phyloP scores from a whole-genome alignment of 1,140 invertebrate species.

The Caerostris extrusa region DNA sequence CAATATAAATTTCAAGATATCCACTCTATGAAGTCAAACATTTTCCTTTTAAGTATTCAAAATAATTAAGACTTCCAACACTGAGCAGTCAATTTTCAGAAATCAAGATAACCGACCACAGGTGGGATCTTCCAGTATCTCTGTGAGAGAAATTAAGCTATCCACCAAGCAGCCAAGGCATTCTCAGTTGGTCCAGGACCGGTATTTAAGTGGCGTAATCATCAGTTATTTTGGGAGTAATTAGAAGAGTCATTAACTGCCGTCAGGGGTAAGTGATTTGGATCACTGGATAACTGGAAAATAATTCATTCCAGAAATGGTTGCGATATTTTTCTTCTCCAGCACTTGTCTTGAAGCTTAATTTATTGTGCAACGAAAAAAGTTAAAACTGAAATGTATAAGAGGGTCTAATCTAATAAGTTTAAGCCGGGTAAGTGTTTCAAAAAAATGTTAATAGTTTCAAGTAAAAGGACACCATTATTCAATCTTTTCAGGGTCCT shows the following conservation, averaged over 20 bases:
- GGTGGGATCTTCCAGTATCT: constrained; percentile 21
- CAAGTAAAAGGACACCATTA: too few relatives aligned
- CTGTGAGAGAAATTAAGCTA: constrained; percentile 14
- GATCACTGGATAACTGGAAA: constrained; percentile 27
- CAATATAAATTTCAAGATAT: background rate
- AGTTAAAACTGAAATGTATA: too few relatives aligned
- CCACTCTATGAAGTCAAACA: background rate
- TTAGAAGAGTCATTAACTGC: constrained; percentile 21
- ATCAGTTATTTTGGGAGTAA: constrained; percentile 39
- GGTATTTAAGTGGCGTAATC: constrained; percentile 14
- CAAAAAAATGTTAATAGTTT: too few relatives aligned
- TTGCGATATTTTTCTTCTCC: background rate
- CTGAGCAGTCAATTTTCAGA: constrained; percentile 8
- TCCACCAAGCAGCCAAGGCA: constrained; percentile 2
- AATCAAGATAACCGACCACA: constrained; percentile 11
- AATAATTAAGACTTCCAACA: constrained; percentile 29
- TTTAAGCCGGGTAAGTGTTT: too few relatives aligned
- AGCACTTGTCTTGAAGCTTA: background rate
- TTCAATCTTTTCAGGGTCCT: too few relatives aligned
- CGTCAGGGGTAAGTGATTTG: constrained; percentile 29
- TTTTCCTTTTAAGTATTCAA: background rate
- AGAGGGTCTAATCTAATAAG: too few relatives aligned
- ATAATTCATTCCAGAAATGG: background rate
- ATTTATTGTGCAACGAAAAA: background rate
- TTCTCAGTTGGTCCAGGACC: background rate